Evolutionary conservation across 2,888 invertebrate genomes (phyloP).

Genomic region (Drosophila merina): DNA sequence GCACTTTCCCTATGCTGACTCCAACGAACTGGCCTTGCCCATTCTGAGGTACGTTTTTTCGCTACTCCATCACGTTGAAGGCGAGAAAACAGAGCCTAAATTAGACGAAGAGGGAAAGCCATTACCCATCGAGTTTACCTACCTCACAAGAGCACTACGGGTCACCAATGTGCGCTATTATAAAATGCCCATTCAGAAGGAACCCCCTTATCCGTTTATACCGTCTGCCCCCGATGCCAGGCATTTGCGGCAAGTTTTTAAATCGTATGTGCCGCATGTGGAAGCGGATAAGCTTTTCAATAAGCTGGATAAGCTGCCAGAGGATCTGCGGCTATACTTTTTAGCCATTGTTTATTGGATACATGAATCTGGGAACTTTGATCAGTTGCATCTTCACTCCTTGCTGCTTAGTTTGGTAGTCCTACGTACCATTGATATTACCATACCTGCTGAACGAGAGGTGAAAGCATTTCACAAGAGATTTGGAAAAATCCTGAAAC

Average conservation of each 20-base stretch:
- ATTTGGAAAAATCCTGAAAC: constrained; percentile 78
- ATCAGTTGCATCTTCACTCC: constrained; percentile 78
- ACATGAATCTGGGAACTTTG: constrained; percentile 76
- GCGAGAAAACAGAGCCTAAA: constrained; percentile 45
- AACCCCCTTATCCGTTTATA: constrained; percentile 55
- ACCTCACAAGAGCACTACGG: constrained; percentile 79
- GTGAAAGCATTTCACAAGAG: constrained; percentile 75
- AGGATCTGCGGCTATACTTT: constrained; percentile 78
- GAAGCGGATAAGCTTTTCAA: constrained; percentile 66
- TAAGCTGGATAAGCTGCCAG: constrained; percentile 69
- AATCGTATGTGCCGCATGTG: constrained; percentile 52
- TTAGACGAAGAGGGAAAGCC: constrained; percentile 50
- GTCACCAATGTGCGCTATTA: constrained; percentile 81
- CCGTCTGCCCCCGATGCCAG: constrained; percentile 69
- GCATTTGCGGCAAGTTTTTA: constrained; percentile 73
- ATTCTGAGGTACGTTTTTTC: constrained; percentile 87
- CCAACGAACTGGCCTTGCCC: constrained; percentile 86
- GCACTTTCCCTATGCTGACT: constrained; percentile 86
- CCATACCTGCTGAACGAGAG: constrained; percentile 81
- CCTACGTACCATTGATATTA: constrained; percentile 79
- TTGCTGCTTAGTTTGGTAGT: constrained; percentile 79
- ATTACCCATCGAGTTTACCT: constrained; percentile 72
- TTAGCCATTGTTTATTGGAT: constrained; percentile 82
- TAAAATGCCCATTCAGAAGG: constrained; percentile 61
- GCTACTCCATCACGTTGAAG: constrained; percentile 80